Base-by-base conservation (phyloP, 2,797 vertebrate genomes). In the Dendrocincla fuliginosa region DNA sequence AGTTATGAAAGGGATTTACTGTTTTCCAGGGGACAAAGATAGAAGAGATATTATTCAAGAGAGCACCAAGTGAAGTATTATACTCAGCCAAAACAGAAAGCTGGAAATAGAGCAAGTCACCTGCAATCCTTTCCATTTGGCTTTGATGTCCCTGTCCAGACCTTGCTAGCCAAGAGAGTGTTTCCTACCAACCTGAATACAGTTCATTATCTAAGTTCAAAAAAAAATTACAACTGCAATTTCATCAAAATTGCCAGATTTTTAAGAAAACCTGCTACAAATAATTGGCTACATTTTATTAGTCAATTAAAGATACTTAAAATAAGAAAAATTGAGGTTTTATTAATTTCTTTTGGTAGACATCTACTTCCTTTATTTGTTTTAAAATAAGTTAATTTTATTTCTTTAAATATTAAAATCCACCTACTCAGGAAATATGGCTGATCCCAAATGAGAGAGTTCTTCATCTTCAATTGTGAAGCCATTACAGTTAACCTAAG, bases 381-480 rank as follows among this genome's bases (percentile, higher is more conserved):
- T 90, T 81, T 68, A 67, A 93, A 90, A 22, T 35, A 83, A 52
- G 37, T 55, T 74, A 77, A 37, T 80, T 77, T 46, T 60, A 37
- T 61, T 15, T 59, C 44, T 11, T 14, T 59, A 57, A 56, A 90
- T 70, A 96, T 50, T 75, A 60, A 90, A 83, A 84, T 77, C 41
- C 68, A 93, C 98, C 61, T 98, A 99, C 99, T 99, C 99, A 37
- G 99, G 99, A 95, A 99, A 99, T 96, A 99, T 95, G 9, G 99
- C 99, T 61, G 99, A 99, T 67, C 99, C 99, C 95, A 99, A 89
- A 73, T 99, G 99, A 79, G 98, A 99, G 69, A 99, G 98, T 73
- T 99, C 99, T 94, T 99, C 99, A 20, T 99, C 99, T 96, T 99
- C 99, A 87, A 99, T 98, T 11, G 99, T 99, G 97, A 99, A 99